phyloP scores from a whole-genome alignment of 1,140 invertebrate species.

The Bemisia tabaci region DNA sequence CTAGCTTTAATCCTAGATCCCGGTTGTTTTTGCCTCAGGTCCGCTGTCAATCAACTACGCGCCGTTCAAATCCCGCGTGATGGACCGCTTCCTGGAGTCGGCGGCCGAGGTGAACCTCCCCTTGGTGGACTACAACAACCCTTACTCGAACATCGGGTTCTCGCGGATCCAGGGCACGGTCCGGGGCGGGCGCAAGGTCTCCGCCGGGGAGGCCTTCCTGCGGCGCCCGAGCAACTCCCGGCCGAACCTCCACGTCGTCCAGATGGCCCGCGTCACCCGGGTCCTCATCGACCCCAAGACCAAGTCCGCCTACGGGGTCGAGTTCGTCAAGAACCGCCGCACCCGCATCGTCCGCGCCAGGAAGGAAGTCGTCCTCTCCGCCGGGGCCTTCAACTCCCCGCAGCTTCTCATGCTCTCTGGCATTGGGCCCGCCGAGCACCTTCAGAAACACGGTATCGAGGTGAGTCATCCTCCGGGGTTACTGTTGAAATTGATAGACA shows the following conservation, averaged over 20 bases:
- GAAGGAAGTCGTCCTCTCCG: constrained; percentile 44
- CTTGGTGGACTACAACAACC: constrained; percentile 48
- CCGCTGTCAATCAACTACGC: constrained; percentile 37
- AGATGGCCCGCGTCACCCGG: constrained; percentile 41
- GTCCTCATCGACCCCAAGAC: constrained; percentile 51
- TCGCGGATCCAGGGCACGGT: constrained; percentile 30
- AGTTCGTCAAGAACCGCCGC: constrained; percentile 35
- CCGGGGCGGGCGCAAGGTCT: constrained; percentile 37
- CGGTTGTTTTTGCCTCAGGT: constrained; percentile 36
- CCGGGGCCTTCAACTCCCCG: constrained; percentile 43
- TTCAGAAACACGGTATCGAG: constrained; percentile 34
- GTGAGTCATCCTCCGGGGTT: too few relatives aligned
- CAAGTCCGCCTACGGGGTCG: constrained; percentile 48
- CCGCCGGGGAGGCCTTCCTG: constrained; percentile 41
- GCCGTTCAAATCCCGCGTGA: constrained; percentile 34
- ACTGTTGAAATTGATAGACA: too few relatives aligned
- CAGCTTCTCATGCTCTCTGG: constrained; percentile 51
- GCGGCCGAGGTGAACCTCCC: constrained; percentile 41
- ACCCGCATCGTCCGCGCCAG: constrained; percentile 32
- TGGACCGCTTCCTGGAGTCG: constrained; percentile 45
- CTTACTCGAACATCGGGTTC: constrained; percentile 39
- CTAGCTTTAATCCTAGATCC: too few relatives aligned
- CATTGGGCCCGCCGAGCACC: constrained; percentile 43
- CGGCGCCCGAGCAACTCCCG: constrained; percentile 35
- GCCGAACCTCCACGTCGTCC: constrained; percentile 47